Evolutionary conservation across 2,797 vertebrate species (phyloP).

Genomic region (Sphaeramia orbicularis): DNA sequence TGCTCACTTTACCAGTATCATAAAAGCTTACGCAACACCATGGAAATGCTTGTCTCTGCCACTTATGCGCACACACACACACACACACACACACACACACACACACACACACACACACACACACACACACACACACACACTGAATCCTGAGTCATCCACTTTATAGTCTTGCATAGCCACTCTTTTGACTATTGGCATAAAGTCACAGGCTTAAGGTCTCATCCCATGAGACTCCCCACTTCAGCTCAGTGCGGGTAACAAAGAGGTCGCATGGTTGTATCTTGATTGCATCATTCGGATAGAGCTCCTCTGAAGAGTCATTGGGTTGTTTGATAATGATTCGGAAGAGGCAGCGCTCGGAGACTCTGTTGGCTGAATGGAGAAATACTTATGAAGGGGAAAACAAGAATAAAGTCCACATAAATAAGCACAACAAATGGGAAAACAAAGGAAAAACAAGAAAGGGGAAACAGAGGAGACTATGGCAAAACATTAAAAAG

Average conservation of each 20-base stretch:
- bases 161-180: conserved; percentile 41
- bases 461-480: conserved; percentile 51
- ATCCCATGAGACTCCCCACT: conserved; percentile 45
- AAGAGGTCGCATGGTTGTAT: conserved; percentile 67
- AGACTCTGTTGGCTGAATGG: conserved; percentile 43
- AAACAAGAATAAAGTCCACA: conserved; percentile 64
- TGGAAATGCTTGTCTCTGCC: conserved; percentile 33
- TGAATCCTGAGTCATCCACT: conserved; percentile 55
- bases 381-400: conserved; percentile 40
- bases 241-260: conserved; percentile 51
- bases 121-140: conserved; percentile 14
- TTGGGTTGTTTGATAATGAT: conserved; percentile 71
- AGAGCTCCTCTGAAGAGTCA: conserved; percentile 53
- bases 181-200: conserved; percentile 48
- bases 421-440: conserved; percentile 80
- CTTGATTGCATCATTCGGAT: conserved; percentile 67
- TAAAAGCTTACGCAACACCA: conserved; percentile 54
- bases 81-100: conserved; percentile 8
- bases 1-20: conserved; percentile 27
- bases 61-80: conserved; percentile 8
- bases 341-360: conserved; percentile 51
- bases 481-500: conserved; percentile 71
- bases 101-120: too few species aligned
- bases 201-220: conserved; percentile 40
- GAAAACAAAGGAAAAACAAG: conserved; percentile 65